Conservation (phyloP, 2,797 vertebrate genomes). For the Epinephelus coioides region DNA sequence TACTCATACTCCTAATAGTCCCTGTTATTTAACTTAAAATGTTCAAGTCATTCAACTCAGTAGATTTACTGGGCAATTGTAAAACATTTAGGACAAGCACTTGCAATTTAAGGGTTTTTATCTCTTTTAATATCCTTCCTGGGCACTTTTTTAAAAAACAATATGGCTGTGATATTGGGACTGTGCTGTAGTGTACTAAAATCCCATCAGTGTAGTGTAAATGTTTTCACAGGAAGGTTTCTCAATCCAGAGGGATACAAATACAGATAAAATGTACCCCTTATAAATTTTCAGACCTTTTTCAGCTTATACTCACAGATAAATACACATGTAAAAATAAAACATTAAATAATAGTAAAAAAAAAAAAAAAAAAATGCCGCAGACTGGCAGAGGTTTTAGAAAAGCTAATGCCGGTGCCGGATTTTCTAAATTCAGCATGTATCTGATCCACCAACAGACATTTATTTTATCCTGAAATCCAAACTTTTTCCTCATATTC, state of each 20-base stretch:
- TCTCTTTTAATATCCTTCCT: conserved; percentile 36
- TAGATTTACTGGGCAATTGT: conserved; percentile 44
- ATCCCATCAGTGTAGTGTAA: conserved; percentile 24
- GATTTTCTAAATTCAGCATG: too few relatives aligned
- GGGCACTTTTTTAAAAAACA: conserved; percentile 17
- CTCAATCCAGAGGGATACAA: conserved; percentile 37
- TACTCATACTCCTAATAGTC: conserved; percentile 52
- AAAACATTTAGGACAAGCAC: conserved; percentile 33
- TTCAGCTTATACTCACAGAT: not conserved
- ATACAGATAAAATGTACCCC: conserved; percentile 34
- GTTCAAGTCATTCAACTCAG: conserved; percentile 32
- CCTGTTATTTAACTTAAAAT: conserved; percentile 52
- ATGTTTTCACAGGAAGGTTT: conserved; percentile 39
- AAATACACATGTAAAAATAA: not conserved
- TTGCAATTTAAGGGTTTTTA: conserved; percentile 42
- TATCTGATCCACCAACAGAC: too few relatives aligned
- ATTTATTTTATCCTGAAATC: too few relatives aligned
- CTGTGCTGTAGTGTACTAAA: conserved; percentile 25
- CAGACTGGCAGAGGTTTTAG: not conserved
- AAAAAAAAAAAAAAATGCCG: not conserved
- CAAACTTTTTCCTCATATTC: too few relatives aligned
- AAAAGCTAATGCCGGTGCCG: not conserved
- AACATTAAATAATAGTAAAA: not conserved
- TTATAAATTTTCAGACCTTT: conserved; percentile 21
- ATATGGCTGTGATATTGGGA: conserved; percentile 14